Evolutionary conservation across 2,888 invertebrate species (phyloP).

Genomic region (Epinotia bilunana): DNA sequence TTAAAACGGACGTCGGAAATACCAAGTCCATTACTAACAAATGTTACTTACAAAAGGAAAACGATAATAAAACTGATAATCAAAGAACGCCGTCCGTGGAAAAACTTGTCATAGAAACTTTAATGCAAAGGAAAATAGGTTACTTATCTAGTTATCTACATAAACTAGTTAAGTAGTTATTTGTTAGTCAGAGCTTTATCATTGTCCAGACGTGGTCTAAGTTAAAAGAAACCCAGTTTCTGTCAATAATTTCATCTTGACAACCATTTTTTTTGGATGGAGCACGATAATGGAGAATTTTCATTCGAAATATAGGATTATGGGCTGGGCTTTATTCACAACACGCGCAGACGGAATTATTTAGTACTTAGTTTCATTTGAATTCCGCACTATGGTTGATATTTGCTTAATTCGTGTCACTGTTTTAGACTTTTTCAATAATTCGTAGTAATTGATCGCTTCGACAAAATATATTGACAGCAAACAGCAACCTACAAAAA

Average conservation of each 20-base stretch:
- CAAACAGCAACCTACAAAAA: neutral
- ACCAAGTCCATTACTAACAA: constrained; percentile 10
- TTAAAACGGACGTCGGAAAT: constrained; percentile 3
- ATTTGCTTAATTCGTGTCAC: too few relatives aligned
- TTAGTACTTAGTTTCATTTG: too few relatives aligned
- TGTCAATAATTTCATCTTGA: neutral
- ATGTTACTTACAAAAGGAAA: constrained; percentile 20
- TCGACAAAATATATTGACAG: too few relatives aligned
- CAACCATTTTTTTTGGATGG: too few relatives aligned
- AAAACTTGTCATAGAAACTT: constrained; percentile 30
- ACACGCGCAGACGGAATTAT: too few relatives aligned
- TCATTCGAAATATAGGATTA: too few relatives aligned
- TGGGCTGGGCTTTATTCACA: too few relatives aligned
- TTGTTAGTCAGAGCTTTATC: constrained; percentile 36
- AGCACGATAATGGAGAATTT: too few relatives aligned
- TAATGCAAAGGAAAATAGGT: constrained; percentile 7
- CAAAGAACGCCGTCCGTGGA: constrained; percentile 29
- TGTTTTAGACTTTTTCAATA: too few relatives aligned
- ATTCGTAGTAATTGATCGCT: too few relatives aligned
- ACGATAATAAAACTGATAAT: constrained; percentile 24
- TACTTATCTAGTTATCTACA: constrained; percentile 10
- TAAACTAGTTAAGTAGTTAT: neutral
- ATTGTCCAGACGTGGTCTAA: constrained; percentile 13
- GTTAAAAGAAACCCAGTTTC: constrained; percentile 7
- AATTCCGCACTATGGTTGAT: too few relatives aligned